A percentile compares a stretch with the other conserved stretches of the same genome.
phyloP scores from a whole-genome alignment of 2,113 vertebrate genomes.

The Leptocoma aspasia region DNA sequence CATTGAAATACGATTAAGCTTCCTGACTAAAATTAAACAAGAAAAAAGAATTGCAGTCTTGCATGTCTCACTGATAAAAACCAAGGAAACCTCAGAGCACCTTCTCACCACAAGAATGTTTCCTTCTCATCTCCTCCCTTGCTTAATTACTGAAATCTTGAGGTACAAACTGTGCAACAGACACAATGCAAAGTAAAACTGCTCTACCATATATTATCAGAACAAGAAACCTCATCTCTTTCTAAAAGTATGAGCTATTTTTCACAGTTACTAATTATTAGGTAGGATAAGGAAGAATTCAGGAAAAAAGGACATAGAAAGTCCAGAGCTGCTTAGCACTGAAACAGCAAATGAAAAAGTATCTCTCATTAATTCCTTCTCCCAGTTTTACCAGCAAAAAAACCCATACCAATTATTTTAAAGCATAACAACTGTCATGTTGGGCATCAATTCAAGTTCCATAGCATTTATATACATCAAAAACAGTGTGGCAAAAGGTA shows the following conservation, averaged over 20 bases:
- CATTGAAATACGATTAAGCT: not conserved
- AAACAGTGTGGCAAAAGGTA: not conserved
- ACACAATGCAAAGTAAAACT: not conserved
- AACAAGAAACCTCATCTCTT: not conserved
- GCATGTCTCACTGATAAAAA: not conserved
- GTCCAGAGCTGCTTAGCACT: not conserved
- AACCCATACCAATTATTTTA: not conserved
- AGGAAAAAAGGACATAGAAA: not conserved
- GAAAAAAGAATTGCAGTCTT: not conserved
- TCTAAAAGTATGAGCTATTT: not conserved
- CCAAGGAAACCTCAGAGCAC: not conserved
- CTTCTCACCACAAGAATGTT: not conserved
- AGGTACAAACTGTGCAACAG: not conserved
- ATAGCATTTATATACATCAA: not conserved
- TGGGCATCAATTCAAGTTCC: not conserved
- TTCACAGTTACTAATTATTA: not conserved
- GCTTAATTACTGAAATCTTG: not conserved
- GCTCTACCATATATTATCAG: not conserved
- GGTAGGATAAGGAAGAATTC: not conserved
- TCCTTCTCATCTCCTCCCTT: not conserved
- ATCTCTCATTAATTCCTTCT: not conserved
- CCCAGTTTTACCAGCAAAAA: not conserved
- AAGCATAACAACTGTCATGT: not conserved
- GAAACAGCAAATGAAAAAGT: not conserved
- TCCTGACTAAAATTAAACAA: not conserved